phyloP scores from a whole-genome alignment of 2,888 invertebrate genomes.

The Drosophila bunnanda region DNA sequence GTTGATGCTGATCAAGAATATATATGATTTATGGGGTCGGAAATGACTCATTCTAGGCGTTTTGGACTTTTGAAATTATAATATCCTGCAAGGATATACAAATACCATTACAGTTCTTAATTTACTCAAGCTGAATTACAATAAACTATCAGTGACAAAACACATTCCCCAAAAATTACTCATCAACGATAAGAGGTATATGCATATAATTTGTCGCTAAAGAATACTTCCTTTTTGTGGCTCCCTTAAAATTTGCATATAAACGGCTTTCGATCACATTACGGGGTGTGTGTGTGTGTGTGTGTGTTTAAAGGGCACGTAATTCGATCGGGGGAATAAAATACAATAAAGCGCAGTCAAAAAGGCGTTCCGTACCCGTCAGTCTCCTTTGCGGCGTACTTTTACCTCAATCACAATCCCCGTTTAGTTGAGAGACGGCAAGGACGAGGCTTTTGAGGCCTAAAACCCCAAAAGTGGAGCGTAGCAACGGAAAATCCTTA shows the following conservation, averaged over 20 bases:
- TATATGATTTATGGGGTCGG: too few relatives aligned
- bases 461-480: conserved; percentile 41
- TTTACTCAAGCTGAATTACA: neutral
- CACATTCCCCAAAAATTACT: neutral
- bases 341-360: conserved; percentile 58
- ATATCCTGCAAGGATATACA: too few relatives aligned
- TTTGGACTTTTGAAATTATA: too few relatives aligned
- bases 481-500: conserved; percentile 53
- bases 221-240: conserved; percentile 5
- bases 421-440: conserved; percentile 57
- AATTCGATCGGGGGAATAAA: conserved; percentile 63
- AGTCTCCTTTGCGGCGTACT: conserved; percentile 1
- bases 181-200: conserved; percentile 1
- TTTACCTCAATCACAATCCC: conserved; percentile 52
- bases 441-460: conserved; percentile 62
- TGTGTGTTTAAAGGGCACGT: conserved; percentile 50
- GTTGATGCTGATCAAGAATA: too few relatives aligned
- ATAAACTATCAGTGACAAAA: neutral
- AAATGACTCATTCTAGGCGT: too few relatives aligned
- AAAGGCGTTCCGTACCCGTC: conserved; percentile 4
- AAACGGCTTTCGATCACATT: conserved; percentile 57
- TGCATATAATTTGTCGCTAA: conserved; percentile 27
- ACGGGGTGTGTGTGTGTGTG: conserved; percentile 29
- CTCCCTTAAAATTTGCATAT: conserved; percentile 30
- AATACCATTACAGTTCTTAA: too few relatives aligned